A percentile compares a stretch with the other conserved stretches of the same genome.
phyloP scores from a whole-genome alignment of 2,113 vertebrate genomes.

The Dolichotis patagonum region DNA sequence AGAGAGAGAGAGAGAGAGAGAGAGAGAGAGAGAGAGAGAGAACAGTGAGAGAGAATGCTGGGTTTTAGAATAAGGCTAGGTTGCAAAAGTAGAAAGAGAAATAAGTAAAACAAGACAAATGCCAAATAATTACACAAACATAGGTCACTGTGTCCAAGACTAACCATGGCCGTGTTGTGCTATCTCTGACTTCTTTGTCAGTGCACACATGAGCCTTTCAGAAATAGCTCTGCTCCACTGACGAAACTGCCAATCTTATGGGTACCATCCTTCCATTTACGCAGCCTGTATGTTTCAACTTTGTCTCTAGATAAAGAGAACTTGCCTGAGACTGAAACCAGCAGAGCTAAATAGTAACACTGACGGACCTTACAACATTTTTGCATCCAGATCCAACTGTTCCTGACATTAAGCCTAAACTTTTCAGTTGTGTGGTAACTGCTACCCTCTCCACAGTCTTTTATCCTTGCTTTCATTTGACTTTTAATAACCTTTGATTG shows the following conservation, averaged over 20 bases:
- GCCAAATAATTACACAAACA: background rate
- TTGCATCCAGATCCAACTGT: background rate
- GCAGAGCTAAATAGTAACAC: background rate
- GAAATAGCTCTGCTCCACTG: background rate
- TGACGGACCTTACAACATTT: background rate
- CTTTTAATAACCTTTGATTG: background rate
- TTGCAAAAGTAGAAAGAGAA: background rate
- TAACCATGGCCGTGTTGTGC: background rate
- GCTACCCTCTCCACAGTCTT: accelerated
- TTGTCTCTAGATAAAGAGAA: background rate
- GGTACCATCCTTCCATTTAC: background rate
- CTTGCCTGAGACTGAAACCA: background rate
- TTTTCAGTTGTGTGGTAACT: background rate
- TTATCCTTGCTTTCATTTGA: slow-evolving; percentile 5
- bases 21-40: background rate
- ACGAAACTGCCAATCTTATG: too few species aligned
- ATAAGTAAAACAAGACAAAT: background rate
- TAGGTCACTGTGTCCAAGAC: background rate
- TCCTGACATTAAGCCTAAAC: background rate
- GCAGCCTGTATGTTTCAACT: background rate
- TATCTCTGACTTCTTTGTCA: background rate
- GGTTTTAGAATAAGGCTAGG: background rate
- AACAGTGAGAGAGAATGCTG: background rate
- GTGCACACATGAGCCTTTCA: background rate
- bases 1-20: background rate